These are phyloP conservation scores for Dromas ardeola DNA, from an alignment of 2,113 vertebrate species.

Conservation along the genomic window DNA sequence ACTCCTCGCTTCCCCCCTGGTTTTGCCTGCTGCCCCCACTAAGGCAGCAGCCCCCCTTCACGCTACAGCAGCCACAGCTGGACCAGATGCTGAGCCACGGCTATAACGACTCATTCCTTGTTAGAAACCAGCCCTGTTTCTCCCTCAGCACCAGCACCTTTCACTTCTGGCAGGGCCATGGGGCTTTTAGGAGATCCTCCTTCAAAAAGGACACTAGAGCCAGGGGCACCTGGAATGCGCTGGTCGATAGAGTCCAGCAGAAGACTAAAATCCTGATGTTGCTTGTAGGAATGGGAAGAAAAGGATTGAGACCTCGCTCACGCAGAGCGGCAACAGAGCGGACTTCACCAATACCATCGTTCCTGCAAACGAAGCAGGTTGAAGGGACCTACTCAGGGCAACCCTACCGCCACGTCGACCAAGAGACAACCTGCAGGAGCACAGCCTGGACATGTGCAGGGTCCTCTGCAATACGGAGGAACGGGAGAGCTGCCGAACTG, in stretches of 20 bases:
- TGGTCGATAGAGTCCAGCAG: neutral
- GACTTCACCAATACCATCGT: rapidly evolving
- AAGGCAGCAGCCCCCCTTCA: neutral
- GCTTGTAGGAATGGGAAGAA: neutral
- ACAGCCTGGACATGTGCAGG: neutral
- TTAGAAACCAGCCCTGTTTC: neutral
- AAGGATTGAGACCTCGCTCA: neutral
- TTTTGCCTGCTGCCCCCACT: neutral
- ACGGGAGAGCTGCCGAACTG: neutral
- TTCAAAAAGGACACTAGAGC: neutral
- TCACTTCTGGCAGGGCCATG: rapidly evolving
- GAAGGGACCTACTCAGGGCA: neutral
- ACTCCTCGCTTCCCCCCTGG: neutral
- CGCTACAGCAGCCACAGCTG: neutral
- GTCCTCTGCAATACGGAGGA: neutral
- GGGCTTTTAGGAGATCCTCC: neutral
- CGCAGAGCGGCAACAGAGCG: neutral
- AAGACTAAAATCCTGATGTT: neutral
- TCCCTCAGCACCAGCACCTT: neutral
- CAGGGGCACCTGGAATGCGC: rapidly evolving
- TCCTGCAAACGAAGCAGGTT: neutral
- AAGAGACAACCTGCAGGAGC: neutral
- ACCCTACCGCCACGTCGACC: rapidly evolving
- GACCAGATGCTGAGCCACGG: neutral
- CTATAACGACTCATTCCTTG: rapidly evolving